Conservation (phyloP, 2,888 invertebrate species). For the Stenolophus ochropezus region DNA sequence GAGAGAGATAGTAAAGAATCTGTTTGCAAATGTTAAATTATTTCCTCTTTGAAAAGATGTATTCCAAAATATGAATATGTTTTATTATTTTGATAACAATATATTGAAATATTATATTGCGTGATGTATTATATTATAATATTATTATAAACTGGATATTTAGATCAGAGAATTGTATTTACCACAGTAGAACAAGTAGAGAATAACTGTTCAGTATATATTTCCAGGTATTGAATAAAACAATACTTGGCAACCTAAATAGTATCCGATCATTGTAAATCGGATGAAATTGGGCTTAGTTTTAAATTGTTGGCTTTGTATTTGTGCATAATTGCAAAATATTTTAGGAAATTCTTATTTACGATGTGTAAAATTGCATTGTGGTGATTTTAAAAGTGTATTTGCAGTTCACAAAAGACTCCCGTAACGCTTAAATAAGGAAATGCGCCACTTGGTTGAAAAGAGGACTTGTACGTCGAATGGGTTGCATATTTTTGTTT, state of each 20-base stretch:
- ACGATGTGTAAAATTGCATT: background rate
- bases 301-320: background rate
- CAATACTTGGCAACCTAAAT: too few species aligned
- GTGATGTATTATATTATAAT: background rate
- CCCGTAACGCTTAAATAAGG: background rate
- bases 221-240: background rate
- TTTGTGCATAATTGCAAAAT: background rate
- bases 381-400: background rate
- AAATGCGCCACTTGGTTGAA: constrained; percentile 8
- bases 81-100: too few species aligned
- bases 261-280: background rate
- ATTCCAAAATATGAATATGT: too few species aligned
- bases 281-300: background rate
- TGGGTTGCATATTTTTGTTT: background rate
- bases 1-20: too few species aligned
- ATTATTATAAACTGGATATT: background rate
- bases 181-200: background rate
- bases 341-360: background rate
- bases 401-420: background rate
- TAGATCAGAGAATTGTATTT: background rate
- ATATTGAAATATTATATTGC: background rate
- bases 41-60: too few species aligned
- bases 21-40: too few species aligned
- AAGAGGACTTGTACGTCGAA: background rate
- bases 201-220: background rate